Percentiles rank a stretch among this genome's conserved stretches.
Conservation (phyloP, 1,140 invertebrate genomes). For the Drosophila eugracilis region DNA sequence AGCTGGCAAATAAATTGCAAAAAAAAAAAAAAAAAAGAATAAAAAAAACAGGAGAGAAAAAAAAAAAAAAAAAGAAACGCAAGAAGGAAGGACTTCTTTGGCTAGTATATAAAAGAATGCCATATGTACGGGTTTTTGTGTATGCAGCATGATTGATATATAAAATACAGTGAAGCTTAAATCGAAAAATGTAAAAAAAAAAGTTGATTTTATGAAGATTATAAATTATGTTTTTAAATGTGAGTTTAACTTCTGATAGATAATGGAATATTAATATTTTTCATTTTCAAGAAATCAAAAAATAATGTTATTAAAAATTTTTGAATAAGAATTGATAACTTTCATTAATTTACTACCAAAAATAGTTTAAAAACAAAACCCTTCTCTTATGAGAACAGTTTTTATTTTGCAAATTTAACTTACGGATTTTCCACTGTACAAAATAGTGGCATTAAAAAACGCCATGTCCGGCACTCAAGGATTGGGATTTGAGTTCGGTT, state of each 20-base stretch:
- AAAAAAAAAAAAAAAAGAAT: constrained; percentile 33
- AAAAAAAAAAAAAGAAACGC: constrained; percentile 5
- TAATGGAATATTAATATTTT: too few species aligned
- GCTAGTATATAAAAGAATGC: constrained; percentile 26
- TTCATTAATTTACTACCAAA: too few species aligned
- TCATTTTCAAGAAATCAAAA: too few species aligned
- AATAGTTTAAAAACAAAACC: too few species aligned
- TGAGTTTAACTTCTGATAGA: too few species aligned
- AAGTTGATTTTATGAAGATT: too few species aligned
- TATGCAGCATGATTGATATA: constrained; percentile 21
- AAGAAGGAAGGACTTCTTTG: constrained; percentile 28
- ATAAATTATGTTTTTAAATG: too few species aligned
- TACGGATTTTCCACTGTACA: constrained; percentile 6
- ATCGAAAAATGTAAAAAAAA: neutral
- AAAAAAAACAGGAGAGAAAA: constrained; percentile 24
- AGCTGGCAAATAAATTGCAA: constrained; percentile 63
- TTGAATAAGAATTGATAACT: too few species aligned
- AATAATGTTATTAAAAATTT: too few species aligned
- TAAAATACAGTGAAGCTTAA: constrained; percentile 6
- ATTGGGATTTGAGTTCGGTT: constrained; percentile 39
- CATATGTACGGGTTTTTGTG: constrained; percentile 8
- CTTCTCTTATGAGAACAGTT: too few species aligned
- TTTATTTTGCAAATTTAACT: neutral
- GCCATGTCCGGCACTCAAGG: constrained; percentile 59
- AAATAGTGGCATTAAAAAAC: constrained; percentile 39